phyloP scores from a whole-genome alignment of 2,113 vertebrate genomes.

The Psittacula cyanocephala region DNA sequence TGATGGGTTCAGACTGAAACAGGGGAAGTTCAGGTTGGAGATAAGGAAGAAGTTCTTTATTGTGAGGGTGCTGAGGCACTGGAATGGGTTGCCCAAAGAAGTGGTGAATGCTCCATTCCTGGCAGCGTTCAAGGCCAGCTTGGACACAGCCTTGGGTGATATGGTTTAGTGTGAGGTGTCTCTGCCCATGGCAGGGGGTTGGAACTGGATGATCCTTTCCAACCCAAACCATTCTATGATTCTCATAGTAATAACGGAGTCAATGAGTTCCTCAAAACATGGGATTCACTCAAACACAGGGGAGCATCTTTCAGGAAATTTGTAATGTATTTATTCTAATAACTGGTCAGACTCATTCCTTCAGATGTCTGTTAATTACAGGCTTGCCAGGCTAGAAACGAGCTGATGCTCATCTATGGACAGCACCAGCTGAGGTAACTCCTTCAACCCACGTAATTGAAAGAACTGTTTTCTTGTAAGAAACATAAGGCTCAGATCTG shows the following conservation, averaged over 20 bases:
- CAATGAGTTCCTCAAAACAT: not conserved
- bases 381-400: not conserved
- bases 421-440: not conserved
- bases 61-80: not conserved
- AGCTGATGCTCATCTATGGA: not conserved
- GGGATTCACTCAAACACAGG: fast-evolving
- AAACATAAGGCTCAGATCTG: not conserved
- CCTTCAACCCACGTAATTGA: not conserved
- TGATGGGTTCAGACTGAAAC: not conserved
- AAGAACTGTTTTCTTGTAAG: not conserved
- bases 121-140: not conserved
- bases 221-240: not conserved
- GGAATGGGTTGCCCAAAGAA: not conserved
- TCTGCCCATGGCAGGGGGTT: not conserved
- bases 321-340: not conserved
- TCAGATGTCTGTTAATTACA: not conserved
- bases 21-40: not conserved
- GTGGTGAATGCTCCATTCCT: not conserved
- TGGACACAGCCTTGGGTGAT: not conserved
- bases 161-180: not conserved
- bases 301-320: not conserved
- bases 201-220: not conserved
- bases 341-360: not conserved
- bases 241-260: not conserved
- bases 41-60: not conserved